A percentile compares a stretch with the other conserved stretches of the same genome.
These are phyloP conservation scores for Antheraea pernyi DNA, from an alignment of 1,140 invertebrate genomes.

Conservation along the genomic window DNA sequence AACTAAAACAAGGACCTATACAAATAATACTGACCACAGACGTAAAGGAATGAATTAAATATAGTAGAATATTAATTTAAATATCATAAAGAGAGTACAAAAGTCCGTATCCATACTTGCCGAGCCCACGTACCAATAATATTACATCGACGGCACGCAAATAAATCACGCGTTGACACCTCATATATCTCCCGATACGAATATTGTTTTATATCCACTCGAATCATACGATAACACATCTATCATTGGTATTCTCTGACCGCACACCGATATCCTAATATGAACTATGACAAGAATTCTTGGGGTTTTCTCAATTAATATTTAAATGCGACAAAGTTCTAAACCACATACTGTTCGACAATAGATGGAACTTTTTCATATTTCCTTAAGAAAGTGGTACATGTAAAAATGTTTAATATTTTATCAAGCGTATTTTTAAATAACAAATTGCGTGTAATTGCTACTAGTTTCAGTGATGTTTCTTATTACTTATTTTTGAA, in stretches of 20 bases:
- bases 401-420: conserved; percentile 3
- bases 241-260: conserved; percentile 28
- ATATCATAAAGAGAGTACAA: too few species aligned
- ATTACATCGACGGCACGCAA: conserved; percentile 30
- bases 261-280: conserved; percentile 22
- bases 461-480: conserved; percentile 7
- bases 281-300: conserved; percentile 14
- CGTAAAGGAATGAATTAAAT: too few species aligned
- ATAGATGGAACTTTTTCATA: not conserved
- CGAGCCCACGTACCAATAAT: conserved; percentile 26
- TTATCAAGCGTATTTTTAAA: conserved; percentile 4
- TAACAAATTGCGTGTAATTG: conserved; percentile 13
- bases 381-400: not conserved
- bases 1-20: too few species aligned
- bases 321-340: conserved; percentile 5
- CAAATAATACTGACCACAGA: too few species aligned
- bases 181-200: conserved; percentile 54
- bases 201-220: conserved; percentile 53
- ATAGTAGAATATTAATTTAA: too few species aligned
- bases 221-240: conserved; percentile 32
- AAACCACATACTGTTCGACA: not conserved
- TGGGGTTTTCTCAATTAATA: not conserved
- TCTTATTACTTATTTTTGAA: not conserved
- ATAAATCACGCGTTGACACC: conserved; percentile 63
- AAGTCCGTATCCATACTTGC: conserved; percentile 31